Base-by-base conservation (phyloP, 1,140 invertebrate species). In the Pseudomyrmex flavicornis region DNA sequence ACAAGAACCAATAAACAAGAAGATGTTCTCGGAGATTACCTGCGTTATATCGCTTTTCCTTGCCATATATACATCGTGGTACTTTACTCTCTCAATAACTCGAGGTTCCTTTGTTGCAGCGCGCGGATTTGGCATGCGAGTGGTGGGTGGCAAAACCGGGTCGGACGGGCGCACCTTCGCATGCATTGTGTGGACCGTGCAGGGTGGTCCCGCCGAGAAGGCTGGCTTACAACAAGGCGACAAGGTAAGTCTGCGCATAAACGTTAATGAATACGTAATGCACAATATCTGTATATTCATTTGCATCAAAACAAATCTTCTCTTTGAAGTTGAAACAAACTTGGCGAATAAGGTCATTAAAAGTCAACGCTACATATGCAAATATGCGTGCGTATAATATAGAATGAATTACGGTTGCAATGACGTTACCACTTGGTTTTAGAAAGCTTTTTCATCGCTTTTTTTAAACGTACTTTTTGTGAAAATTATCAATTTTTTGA, bases 101-200 rank as follows among this genome's bases (percentile, higher is more conserved):
- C 46, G 44, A 46, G 26, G 56, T 26, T 22, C 58, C 59, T 87
- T 65, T 87, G 82, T 94, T 94, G 22, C 94, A 98, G 98, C 97
- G 75, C 96, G 97, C 90, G 98, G 98, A 77, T 98, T 99, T 91
- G 98, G 98, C 2, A 98, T 99, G 97, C 95, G 98, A 83, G 97
- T 99, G 2, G 98, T 98, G 4, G 98, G 98, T 5, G 98, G 98
- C 17, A 98, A 98, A 92, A 96, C 96, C 4, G 97, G 96, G 20
- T 94, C 96, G 3, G 97, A 98, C 92, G 98, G 98, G 5, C 96
- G 96, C 20, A 96, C 98, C 65, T 98, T 98, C 89, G 98, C 98
- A 63, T 97, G 97, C 92, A 97, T 99, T 86, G 97, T 98, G 12
- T 98, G 97, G 96, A 98, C 97, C 0, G 97, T 98, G 26, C 97